Base-by-base conservation (phyloP, 1,140 invertebrate genomes). In the Drosophila ercepeae region DNA sequence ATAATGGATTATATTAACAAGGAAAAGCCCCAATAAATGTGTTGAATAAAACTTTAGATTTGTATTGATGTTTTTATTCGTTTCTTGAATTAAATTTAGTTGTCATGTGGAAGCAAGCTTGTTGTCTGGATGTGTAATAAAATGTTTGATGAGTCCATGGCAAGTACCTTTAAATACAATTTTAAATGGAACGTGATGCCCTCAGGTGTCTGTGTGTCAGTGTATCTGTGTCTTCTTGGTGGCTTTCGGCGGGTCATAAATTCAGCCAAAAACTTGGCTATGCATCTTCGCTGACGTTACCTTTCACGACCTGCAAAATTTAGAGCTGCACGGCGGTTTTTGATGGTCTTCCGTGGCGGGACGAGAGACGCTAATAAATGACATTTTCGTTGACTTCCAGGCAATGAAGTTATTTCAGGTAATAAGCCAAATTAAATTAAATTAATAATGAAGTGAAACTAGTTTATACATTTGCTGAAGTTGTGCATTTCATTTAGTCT, bases 291-390 rank as follows among this genome's bases (percentile, higher is more conserved):
- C 74, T 81, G 78, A 81, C 78, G 69, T 69, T 69, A 68, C 69
- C 75, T 73, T 81, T 81, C 78, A 81, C 59, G 60, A 77, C 63
- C 73, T 59, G 67, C 67, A 77, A 77, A 76, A 82, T 82, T 82
- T 68, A 81, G 76, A 75, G 58, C 52, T 75, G 53, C 68, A 63
- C 41, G 63, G 61, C 68, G 78, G 34, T 64, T 73, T 67, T 72
- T 82, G 78, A 61, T 83, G 61, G 68, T 53, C 67, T 57, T 61
- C 79, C 54, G 36, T 29, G 58, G 59, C 75, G 53, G 58, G 44
- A 65, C 39, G 70, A 59, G 65, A 57, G 54, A 61, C 36, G 42
- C 69, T 83, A 82, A 78, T 83, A 82, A 82, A 82, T 60, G 78
- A 69, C 73, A 82, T 73, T 81, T 82, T 82, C 70, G 63, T 75